Base-by-base conservation (phyloP, 2,113 vertebrate species). In the Hippolais icterina region DNA sequence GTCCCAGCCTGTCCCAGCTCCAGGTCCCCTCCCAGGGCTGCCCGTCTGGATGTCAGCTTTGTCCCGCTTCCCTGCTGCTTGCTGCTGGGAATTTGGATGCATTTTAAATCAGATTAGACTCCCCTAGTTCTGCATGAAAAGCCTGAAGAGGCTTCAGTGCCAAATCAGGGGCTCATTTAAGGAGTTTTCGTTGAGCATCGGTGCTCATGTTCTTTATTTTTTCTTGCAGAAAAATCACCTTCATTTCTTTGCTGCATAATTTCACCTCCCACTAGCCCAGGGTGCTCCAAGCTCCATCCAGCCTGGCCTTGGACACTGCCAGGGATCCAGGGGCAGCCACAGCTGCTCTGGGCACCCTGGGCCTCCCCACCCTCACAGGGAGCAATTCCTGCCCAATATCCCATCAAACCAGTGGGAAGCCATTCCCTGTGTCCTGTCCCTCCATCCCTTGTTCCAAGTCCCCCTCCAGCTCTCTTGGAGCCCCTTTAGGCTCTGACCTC, bases 61-160 rank as follows among this genome's bases (percentile, higher is more conserved):
- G 60, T 74, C 59, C 91, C 0, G 2, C 50, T 50, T 20, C 41
- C 76, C 80, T 95, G 75, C 60, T 5, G 63, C 9, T 7, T 37
- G 24, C 59, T 94, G 91, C 61, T 92, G 79, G 72, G 72, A 90
- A 41, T 66, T 94, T 91, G 89, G 86, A 77, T 83, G 86, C 65
- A 35, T 94, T 97, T 88, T 57, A 66, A 89, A 87, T 81, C 1
- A 7, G 63, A 63, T 93, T 93, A 65, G 54, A 14, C 87, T 83
- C 86, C 29, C 23, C 83, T 49, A 6, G 31, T 25, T 83, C 68
- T 74, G 68, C 79, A 4, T n/a, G 66, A 39, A 46, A 83, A 63
- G 44, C 17, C 61, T 68, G 10, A 60, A n/a, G 56, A 41, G 14
- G 35, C 66, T 64, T 53, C 53, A 20, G 35, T 14, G 50, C 85